Conservation (phyloP, 1,140 invertebrate species). For the Sinonovacula constricta region DNA sequence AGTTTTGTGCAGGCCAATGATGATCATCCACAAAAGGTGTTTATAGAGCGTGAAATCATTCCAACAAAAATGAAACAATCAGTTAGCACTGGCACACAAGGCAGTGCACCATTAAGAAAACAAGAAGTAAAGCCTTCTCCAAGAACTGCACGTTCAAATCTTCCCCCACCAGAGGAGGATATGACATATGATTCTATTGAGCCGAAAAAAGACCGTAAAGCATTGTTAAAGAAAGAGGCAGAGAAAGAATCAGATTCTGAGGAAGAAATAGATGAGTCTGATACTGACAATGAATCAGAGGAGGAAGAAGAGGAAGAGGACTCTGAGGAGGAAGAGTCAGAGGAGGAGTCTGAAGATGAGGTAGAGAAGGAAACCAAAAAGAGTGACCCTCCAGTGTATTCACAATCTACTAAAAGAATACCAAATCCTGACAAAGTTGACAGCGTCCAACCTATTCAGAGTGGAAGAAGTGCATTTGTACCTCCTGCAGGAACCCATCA, state of each 20-base stretch:
- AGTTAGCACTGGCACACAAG: neutral
- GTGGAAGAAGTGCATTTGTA: neutral
- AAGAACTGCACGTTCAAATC: neutral
- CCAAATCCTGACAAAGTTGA: no score
- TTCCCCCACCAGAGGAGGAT: conserved; percentile 43
- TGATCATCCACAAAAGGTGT: conserved; percentile 29
- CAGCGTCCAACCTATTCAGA: neutral
- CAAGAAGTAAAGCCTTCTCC: neutral
- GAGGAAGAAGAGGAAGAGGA: conserved; percentile 24
- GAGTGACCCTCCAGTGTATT: no score
- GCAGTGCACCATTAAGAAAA: neutral
- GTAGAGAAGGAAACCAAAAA: conserved; percentile 18
- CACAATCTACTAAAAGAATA: conserved; percentile 37
- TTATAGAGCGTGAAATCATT: conserved; percentile 44
- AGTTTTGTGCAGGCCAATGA: conserved; percentile 48
- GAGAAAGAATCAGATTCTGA: conserved; percentile 18
- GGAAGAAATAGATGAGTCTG: conserved; percentile 35
- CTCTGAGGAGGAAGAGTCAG: conserved; percentile 16
- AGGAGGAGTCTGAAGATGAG: conserved; percentile 21
- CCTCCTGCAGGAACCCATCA: neutral
- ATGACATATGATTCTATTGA: conserved; percentile 46
- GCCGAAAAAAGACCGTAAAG: conserved; percentile 21
- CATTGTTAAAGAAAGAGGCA: conserved; percentile 12
- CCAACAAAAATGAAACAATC: conserved; percentile 1
- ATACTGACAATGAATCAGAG: conserved; percentile 46